Conservation (phyloP, 2,888 invertebrate genomes). For the Chorisops tibialis region DNA sequence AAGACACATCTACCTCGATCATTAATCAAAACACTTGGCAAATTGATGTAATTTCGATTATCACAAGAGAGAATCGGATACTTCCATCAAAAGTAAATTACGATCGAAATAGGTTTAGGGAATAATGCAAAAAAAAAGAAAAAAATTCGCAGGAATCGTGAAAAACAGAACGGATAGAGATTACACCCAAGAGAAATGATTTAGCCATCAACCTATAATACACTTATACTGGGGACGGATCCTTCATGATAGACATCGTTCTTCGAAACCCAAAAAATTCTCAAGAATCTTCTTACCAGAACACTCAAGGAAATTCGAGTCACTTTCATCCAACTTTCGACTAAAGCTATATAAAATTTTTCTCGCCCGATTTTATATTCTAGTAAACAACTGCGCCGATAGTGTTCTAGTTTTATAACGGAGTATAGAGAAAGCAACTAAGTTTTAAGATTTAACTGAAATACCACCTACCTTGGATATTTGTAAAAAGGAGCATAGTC, state of each 20-base stretch:
- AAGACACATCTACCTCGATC: conserved; percentile 7
- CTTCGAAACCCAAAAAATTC: background rate
- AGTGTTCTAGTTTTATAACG: background rate
- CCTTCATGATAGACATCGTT: conserved; percentile 31
- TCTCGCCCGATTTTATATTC: too few relatives aligned
- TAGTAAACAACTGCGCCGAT: background rate
- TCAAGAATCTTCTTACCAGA: too few relatives aligned
- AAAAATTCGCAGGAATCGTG: background rate
- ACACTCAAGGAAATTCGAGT: too few relatives aligned
- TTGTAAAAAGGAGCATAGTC: conserved; percentile 80
- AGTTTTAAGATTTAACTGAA: too few relatives aligned
- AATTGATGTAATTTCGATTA: conserved; percentile 31
- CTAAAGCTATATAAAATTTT: too few relatives aligned
- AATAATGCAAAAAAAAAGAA: too few relatives aligned
- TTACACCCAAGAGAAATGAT: background rate
- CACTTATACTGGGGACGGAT: conserved; percentile 38
- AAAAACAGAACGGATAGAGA: background rate
- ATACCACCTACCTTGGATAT: conserved; percentile 62
- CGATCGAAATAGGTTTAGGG: too few relatives aligned
- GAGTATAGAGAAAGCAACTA: too few relatives aligned
- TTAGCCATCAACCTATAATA: conserved; percentile 23
- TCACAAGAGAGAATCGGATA: conserved; percentile 23
- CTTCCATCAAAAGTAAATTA: conserved; percentile 11
- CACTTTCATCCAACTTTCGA: too few relatives aligned
- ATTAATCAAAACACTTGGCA: conserved; percentile 31